Evolutionary conservation across 1,140 invertebrate species (phyloP), one percentile per base, ranked within the genome.

Genomic region (Anastrepha ludens): DNA sequence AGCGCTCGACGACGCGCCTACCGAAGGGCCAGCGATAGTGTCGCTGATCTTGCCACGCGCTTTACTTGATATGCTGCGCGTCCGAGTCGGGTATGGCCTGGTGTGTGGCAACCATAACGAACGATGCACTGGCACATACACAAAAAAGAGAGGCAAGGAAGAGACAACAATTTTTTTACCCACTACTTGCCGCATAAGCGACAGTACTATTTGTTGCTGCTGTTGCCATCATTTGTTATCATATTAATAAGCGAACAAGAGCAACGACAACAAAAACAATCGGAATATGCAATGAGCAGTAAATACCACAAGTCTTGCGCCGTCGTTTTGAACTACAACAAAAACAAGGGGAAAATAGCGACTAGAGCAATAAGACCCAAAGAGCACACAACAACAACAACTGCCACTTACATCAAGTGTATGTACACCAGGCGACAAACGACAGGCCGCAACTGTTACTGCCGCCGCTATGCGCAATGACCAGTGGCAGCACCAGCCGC

Each of bases 141-240:
- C 60, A 11, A 55, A 55, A 39, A 17, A 65, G 29, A 8, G 11
- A 41, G 41, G 29, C 29, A 39, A 67, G 1, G 64, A 67, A 20
- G 5, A 39, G 44, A 55, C 41, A 74, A 11, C 29, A 62, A 29
- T 29, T 62, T 17, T 11, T 62, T 11, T 62, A 47, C 47, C 41
- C 41, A n/a, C 17, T 58, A 81, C 47, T 62, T 62, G n/a, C 60
- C 60, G 60, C 60, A 62, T 62, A 62, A 13, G 60, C 60, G 4
- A 62, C 15, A 62, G 11, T 55, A 62, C 74, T 2, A 58, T 55
- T 81, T 74, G 15, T 17, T 74, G 8, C 20, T 58, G 50, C 50
- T 60, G 85, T 86, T 59, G 85, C 85, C 55, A 86, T 86, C 85
- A 86, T 60, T 86, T 86, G 85, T 86, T 86, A 86, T 86, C 85